A percentile compares a stretch with the other conserved stretches of the same genome.
phyloP scores from a whole-genome alignment of 2,888 invertebrate genomes.

The Polia nebulosa region DNA sequence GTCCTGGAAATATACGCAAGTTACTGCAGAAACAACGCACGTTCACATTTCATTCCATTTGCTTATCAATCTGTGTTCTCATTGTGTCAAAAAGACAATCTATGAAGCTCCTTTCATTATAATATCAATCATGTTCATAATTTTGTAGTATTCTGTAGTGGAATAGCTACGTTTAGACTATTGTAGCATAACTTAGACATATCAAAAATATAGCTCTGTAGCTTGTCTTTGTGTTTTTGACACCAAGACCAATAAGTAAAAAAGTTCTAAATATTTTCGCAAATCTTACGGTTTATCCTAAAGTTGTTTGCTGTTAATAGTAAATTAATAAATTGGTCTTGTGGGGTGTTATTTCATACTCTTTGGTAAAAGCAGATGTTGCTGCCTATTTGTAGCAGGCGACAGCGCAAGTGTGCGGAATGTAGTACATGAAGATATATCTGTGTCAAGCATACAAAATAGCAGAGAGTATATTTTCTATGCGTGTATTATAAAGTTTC shows the following conservation, averaged over 20 bases:
- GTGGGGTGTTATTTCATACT: slow-evolving; percentile 7
- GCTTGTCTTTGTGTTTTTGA: slow-evolving; percentile 26
- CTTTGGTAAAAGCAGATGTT: slow-evolving; percentile 3
- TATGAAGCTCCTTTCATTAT: slow-evolving; percentile 25
- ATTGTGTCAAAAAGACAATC: slow-evolving; percentile 35
- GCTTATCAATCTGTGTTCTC: slow-evolving; percentile 45
- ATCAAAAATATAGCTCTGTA: slow-evolving; percentile 9
- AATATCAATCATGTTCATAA: neutral
- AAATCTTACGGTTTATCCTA: neutral
- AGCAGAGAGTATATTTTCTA: neutral
- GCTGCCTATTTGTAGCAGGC: slow-evolving; percentile 9
- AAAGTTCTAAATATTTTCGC: neutral
- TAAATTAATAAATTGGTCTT: neutral
- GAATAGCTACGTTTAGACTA: slow-evolving; percentile 11
- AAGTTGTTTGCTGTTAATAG: neutral
- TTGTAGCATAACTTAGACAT: neutral
- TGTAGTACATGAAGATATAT: neutral
- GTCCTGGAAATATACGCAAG: slow-evolving; percentile 35
- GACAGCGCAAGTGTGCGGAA: neutral
- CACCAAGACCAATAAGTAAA: slow-evolving; percentile 1
- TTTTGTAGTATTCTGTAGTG: slow-evolving; percentile 4
- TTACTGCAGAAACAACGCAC: slow-evolving; percentile 11
- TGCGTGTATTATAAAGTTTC: slow-evolving; percentile 6
- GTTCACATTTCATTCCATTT: slow-evolving; percentile 52
- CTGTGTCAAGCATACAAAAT: neutral